These are phyloP conservation scores for Lutra lutra DNA, from an alignment of 2,797 vertebrate species.

Conservation along the genomic window DNA sequence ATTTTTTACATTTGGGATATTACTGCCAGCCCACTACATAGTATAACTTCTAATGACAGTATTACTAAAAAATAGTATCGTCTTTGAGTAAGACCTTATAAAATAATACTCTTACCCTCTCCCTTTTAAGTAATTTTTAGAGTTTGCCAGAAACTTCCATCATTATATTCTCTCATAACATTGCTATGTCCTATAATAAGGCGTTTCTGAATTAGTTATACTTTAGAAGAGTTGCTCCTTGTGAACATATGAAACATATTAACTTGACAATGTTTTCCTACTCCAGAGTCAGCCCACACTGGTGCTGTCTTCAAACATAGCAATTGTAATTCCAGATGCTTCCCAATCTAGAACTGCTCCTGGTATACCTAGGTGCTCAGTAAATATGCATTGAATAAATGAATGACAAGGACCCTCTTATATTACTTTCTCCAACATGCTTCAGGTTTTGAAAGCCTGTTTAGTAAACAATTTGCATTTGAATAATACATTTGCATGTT, in stretches of 20 bases:
- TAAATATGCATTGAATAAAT: neutral
- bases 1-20: neutral
- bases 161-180: neutral
- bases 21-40: neutral
- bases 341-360: neutral
- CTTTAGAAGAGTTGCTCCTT: conserved; percentile 51
- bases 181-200: neutral
- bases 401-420: neutral
- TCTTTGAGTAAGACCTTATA: neutral
- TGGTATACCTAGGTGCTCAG: neutral
- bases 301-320: neutral
- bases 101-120: neutral
- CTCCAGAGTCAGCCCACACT: neutral
- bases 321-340: neutral
- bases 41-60: conserved; percentile 3
- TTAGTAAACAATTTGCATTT: neutral
- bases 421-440: neutral
- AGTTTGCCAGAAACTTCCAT: neutral
- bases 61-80: neutral
- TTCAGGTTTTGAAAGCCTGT: conserved; percentile 2
- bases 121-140: neutral
- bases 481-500: neutral
- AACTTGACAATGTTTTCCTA: neutral
- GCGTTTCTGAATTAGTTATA: neutral
- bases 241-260: neutral